Conservation (phyloP, 2,888 invertebrate genomes). For the Cephonodes hylas region DNA sequence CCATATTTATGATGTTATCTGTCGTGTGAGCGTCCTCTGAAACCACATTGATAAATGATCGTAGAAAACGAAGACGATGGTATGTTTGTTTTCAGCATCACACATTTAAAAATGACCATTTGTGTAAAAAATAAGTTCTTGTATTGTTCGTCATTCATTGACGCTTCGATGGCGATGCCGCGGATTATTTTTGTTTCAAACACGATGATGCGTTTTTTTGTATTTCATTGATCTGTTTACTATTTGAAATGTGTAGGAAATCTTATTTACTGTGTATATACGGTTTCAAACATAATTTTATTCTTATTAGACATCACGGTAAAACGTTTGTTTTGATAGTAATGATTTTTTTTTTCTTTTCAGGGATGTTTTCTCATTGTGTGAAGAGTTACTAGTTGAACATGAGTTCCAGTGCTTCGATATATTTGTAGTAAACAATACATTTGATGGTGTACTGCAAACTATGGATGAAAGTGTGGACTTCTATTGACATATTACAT, state of each 20-base stretch:
- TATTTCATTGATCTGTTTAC: conserved; percentile 22
- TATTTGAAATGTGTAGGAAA: not conserved
- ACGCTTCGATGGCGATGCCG: conserved; percentile 72
- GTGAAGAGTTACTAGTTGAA: conserved; percentile 52
- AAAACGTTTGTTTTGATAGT: conserved; percentile 38
- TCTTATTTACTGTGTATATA: not conserved
- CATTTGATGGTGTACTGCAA: conserved; percentile 61
- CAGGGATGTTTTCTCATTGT: conserved; percentile 61
- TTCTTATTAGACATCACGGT: conserved; percentile 29
- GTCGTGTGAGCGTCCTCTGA: conserved; percentile 77
- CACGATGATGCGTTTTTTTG: conserved; percentile 10
- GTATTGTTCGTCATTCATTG: conserved; percentile 67
- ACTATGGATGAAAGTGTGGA: conserved; percentile 81
- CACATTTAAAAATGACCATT: conserved; percentile 32
- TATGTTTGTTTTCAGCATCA: conserved; percentile 53
- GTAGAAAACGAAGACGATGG: conserved; percentile 71
- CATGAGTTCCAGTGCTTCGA: conserved; percentile 61
- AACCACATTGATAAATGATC: conserved; percentile 72
- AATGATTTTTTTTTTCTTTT: conserved; percentile 59
- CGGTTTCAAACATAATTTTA: not conserved
- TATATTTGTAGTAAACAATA: conserved; percentile 60
- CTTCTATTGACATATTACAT: conserved; percentile 73
- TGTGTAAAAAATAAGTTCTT: conserved; percentile 39
- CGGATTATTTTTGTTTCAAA: conserved; percentile 47
- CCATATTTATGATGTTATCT: conserved; percentile 85